Percentiles rank a stretch among this genome's conserved stretches.
Evolutionary conservation across 2,113 vertebrate genomes (phyloP).

Genomic region (Sinosuthora webbiana): DNA sequence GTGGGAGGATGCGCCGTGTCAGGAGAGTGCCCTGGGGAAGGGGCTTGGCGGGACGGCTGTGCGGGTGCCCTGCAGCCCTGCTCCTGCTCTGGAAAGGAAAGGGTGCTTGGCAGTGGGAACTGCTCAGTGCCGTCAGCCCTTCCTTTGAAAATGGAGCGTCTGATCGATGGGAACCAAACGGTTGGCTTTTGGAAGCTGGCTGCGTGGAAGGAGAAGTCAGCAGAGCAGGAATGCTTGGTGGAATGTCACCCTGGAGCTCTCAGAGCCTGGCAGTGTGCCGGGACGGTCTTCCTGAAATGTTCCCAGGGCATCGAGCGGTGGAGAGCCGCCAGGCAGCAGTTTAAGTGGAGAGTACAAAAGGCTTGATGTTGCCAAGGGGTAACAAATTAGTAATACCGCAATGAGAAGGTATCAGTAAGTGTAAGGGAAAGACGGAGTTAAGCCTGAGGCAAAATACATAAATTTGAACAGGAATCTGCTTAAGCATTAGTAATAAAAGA

Average conservation of each 20-base stretch:
- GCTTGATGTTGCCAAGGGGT: not conserved
- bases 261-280: accelerated
- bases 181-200: not conserved
- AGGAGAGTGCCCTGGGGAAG: accelerated
- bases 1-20: accelerated
- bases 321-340: not conserved
- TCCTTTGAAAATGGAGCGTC: accelerated
- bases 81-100: not conserved
- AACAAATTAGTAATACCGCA: not conserved
- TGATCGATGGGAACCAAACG: not conserved
- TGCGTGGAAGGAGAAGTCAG: not conserved
- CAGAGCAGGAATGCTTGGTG: accelerated
- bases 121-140: accelerated
- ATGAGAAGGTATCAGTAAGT: not conserved
- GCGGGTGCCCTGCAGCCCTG: not conserved
- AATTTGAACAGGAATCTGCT: not conserved
- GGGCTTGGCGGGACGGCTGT: accelerated
- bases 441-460: not conserved
- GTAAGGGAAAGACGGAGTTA: not conserved
- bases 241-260: not conserved
- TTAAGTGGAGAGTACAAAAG: not conserved
- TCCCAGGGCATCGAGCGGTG: not conserved
- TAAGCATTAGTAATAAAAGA: not conserved
- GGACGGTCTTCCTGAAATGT: not conserved
- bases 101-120: accelerated